Percentiles rank a stretch among this genome's conserved stretches.
Evolutionary conservation across 1,140 invertebrate genomes (phyloP).

Genomic region (Diachasmimorpha longicaudata): DNA sequence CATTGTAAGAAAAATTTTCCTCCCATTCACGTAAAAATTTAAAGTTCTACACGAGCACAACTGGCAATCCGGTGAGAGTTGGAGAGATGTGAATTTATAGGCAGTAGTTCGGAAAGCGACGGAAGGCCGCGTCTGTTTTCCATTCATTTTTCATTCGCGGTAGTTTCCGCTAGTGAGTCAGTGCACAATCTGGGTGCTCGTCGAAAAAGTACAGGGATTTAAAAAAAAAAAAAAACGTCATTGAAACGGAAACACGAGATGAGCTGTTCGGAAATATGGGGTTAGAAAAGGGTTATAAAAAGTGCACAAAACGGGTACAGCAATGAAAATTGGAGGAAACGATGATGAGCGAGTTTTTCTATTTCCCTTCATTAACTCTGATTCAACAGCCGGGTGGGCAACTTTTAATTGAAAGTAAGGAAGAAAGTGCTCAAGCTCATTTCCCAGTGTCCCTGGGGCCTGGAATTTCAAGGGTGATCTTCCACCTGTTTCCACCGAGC

Average conservation of each 20-base stretch:
- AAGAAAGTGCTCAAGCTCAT: constrained; percentile 53
- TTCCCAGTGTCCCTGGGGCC: constrained; percentile 47
- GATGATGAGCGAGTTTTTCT: constrained; percentile 42
- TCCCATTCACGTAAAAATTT: not conserved
- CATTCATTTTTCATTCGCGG: constrained; percentile 31
- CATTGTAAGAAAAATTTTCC: not conserved
- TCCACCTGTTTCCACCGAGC: constrained; percentile 34
- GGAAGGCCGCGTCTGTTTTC: constrained; percentile 29
- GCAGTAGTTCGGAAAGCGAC: constrained; percentile 23
- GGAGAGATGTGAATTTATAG: constrained; percentile 27
- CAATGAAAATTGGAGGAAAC: not conserved
- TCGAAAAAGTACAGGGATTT: constrained; percentile 7
- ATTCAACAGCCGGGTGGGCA: constrained; percentile 53
- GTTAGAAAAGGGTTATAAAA: constrained; percentile 1
- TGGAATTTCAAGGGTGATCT: constrained; percentile 36
- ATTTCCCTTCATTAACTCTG: constrained; percentile 59
- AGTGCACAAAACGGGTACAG: constrained; percentile 3
- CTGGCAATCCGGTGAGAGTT: not conserved
- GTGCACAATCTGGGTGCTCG: constrained; percentile 31
- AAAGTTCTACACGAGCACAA: not conserved
- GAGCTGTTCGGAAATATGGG: constrained; percentile 3
- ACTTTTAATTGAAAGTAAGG: constrained; percentile 62
- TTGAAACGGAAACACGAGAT: constrained; percentile 29
- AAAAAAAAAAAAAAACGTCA: constrained; percentile 16
- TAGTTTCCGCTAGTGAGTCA: constrained; percentile 28